These are phyloP conservation scores for Brenthis daphne DNA, from an alignment of 2,888 invertebrate genomes.

Conservation along the genomic window DNA sequence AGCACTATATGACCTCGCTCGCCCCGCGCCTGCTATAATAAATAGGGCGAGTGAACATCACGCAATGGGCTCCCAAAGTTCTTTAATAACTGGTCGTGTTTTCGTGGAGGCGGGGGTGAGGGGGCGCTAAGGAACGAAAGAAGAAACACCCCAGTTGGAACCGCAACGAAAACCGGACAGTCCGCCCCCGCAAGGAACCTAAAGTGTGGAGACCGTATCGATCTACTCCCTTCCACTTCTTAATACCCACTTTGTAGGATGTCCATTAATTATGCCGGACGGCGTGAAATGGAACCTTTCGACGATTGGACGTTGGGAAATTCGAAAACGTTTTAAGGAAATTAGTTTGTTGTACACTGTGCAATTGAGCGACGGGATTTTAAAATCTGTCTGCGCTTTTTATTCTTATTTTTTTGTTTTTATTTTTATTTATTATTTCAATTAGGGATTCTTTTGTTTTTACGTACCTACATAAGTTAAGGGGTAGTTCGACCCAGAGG, in stretches of 20 bases:
- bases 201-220: constrained; percentile 70
- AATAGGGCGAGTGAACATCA: constrained; percentile 44
- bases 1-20: constrained; percentile 48
- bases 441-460: not conserved
- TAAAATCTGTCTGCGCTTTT: constrained; percentile 16
- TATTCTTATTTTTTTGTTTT: constrained; percentile 4
- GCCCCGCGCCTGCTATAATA: constrained; percentile 44
- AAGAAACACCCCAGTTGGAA: constrained; percentile 65
- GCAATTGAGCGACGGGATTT: constrained; percentile 42
- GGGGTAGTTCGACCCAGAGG: not conserved
- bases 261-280: constrained; percentile 73
- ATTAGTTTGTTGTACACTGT: constrained; percentile 47
- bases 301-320: constrained; percentile 52
- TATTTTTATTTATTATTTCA: not conserved
- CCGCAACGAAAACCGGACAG: constrained; percentile 53
- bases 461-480: not conserved
- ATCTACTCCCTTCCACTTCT: constrained; percentile 70
- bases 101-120: constrained; percentile 43
- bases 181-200: constrained; percentile 60
- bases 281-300: constrained; percentile 57
- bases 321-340: constrained; percentile 48
- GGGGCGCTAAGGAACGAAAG: constrained; percentile 70
- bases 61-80: constrained; percentile 59
- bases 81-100: constrained; percentile 54
- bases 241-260: constrained; percentile 74